Evolutionary conservation across 2,113 vertebrate species (phyloP), one percentile per base, ranked within the genome.

Genomic region (Cyprinodon variegatus): DNA sequence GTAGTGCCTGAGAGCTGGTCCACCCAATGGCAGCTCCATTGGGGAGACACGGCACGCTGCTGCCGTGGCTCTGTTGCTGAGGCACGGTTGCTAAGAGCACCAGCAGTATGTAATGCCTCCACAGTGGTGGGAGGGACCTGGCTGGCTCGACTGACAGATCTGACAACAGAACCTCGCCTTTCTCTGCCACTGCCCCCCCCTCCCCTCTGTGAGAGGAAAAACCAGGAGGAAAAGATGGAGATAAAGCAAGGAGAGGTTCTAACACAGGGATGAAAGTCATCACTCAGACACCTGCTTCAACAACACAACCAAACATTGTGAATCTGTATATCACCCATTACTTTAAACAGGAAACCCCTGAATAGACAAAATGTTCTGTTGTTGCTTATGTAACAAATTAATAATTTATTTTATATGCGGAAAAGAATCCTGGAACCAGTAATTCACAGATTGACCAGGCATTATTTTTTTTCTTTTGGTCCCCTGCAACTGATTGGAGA

Each of bases 1-100:
- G 88, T 93, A 93, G 89, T 93, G 92, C 86, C 92, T 89, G 80
- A 93, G 91, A 74, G 87, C 90, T 78, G 92, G 92, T 92, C 91
- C 92, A 78, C 91, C 92, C 92, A 93, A 92, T 84, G 92, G 92
- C 88, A 93, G 91, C 91, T 93, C 92, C 92, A 93, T 93, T 89
- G 92, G 88, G 92, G 90, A 92, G 92, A 91, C 91, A 91, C 90
- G 85, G 92, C 92, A 89, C 92, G 87, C 90, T 86, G 90, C 92
- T 93, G 90, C 90, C 84, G 78, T 81, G 91, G 82, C 88, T 90
- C 86, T 90, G 89, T 92, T 93, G 90, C 91, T 69, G 91, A 91
- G 90, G 88, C 91, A 86, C 90, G 53, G 92, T 93, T 93, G 91
- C 92, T 93, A 93, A 91, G 91, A 91, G 89, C 88, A 91, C 71